Percentiles rank a stretch among this genome's conserved stretches.
phyloP scores from a whole-genome alignment of 2,797 vertebrate genomes.

The Furcifer pardalis region DNA sequence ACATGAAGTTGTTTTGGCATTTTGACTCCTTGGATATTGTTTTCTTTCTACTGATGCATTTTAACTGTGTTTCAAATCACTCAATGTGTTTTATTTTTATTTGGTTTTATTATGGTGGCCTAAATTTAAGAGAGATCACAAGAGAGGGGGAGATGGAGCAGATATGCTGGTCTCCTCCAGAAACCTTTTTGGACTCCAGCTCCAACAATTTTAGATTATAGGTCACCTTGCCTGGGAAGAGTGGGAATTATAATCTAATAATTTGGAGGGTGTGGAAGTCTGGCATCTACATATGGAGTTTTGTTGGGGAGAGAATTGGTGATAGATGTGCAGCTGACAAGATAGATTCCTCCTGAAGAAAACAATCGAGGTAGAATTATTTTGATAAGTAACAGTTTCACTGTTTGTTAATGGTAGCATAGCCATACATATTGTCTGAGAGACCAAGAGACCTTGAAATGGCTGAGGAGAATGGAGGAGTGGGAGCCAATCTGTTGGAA shows the following conservation, averaged over 20 bases:
- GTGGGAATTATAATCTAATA: no score
- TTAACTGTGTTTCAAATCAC: not conserved
- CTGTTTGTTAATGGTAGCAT: slow-evolving; percentile 35
- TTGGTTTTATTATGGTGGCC: no score
- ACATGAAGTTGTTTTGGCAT: not conserved
- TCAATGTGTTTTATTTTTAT: not conserved
- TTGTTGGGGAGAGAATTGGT: not conserved
- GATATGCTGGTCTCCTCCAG: no score
- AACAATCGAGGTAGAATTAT: not conserved
- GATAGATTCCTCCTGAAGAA: not conserved
- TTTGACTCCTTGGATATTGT: not conserved
- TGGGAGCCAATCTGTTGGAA: not conserved
- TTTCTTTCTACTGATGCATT: no score
- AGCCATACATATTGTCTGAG: not conserved
- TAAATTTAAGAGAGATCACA: no score
- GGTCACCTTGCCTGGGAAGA: no score
- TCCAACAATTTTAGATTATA: no score
- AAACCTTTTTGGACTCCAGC: no score
- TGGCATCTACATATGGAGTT: no score
- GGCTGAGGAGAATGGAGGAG: not conserved
- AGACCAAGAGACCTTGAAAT: not conserved
- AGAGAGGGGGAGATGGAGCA: no score
- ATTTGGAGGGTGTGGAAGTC: no score
- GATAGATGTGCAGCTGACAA: not conserved
- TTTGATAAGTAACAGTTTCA: not conserved